Evolutionary conservation across 2,888 invertebrate species (phyloP).

Genomic region (Rhingia campestris): DNA sequence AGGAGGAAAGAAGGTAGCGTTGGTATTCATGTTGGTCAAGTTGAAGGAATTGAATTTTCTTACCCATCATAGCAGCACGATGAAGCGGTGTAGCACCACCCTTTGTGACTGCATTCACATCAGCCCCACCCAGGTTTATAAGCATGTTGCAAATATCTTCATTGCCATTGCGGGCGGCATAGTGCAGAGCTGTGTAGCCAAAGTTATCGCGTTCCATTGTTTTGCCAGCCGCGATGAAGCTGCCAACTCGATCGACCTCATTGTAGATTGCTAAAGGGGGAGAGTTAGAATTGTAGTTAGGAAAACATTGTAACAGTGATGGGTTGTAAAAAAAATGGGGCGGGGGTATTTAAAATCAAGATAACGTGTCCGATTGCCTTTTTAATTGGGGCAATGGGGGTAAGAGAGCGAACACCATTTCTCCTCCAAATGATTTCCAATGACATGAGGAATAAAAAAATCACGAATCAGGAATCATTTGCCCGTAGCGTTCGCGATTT

Average conservation of each 20-base stretch:
- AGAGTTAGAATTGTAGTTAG: neutral
- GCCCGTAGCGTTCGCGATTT: too few relatives aligned
- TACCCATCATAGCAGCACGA: slow-evolving; percentile 90
- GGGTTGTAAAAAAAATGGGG: neutral
- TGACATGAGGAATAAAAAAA: too few relatives aligned
- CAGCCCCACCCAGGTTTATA: slow-evolving; percentile 86
- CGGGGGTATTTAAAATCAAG: too few relatives aligned
- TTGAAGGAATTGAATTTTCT: slow-evolving; percentile 45
- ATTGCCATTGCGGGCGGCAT: slow-evolving; percentile 93
- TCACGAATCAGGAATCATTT: too few relatives aligned
- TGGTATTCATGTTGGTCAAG: neutral
- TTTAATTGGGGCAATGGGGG: too few relatives aligned
- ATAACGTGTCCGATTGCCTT: too few relatives aligned
- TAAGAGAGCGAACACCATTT: too few relatives aligned
- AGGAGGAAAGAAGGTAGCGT: slow-evolving; percentile 8
- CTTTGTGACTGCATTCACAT: slow-evolving; percentile 89
- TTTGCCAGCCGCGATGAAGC: slow-evolving; percentile 85
- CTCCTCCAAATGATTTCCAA: too few relatives aligned
- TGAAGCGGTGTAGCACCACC: slow-evolving; percentile 93
- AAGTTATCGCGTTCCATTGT: slow-evolving; percentile 87
- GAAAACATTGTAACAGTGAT: neutral
- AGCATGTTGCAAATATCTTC: slow-evolving; percentile 87
- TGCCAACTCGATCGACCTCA: slow-evolving; percentile 86
- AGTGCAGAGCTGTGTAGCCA: slow-evolving; percentile 95
- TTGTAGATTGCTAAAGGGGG: slow-evolving; percentile 87